phyloP scores from a whole-genome alignment of 2,888 invertebrate genomes.

The Lymantria monacha region DNA sequence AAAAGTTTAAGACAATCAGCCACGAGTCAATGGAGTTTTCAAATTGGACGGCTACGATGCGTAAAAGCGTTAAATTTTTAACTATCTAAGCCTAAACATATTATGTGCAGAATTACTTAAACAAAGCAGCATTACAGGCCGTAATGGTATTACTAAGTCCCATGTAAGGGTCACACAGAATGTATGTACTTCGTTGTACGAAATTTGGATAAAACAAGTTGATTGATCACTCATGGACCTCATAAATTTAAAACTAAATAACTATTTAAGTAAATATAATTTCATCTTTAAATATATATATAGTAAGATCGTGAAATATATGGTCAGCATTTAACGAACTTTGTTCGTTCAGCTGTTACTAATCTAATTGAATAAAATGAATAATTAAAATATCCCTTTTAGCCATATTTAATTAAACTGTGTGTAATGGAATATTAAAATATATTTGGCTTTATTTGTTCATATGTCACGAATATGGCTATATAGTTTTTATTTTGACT shows the following conservation, averaged over 20 bases:
- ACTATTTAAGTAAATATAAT: constrained; percentile 14
- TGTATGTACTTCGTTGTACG: background rate
- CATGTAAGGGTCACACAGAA: background rate
- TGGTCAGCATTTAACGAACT: constrained; percentile 18
- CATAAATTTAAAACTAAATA: background rate
- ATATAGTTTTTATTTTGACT: background rate
- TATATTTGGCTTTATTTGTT: constrained; percentile 29
- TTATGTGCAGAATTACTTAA: constrained; percentile 20
- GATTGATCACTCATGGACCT: background rate
- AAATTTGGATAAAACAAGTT: background rate
- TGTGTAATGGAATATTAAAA: constrained; percentile 19
- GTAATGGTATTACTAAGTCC: constrained; percentile 1
- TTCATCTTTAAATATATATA: constrained; percentile 10
- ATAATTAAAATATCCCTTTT: background rate
- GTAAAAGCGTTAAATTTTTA: constrained; percentile 42
- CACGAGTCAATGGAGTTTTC: constrained; percentile 1
- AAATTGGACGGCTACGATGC: constrained; percentile 55
- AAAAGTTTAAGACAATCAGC: background rate
- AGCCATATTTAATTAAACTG: background rate
- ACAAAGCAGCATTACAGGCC: constrained; percentile 2
- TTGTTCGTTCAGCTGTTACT: constrained; percentile 13
- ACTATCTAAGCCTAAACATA: constrained; percentile 15
- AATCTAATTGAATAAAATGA: constrained; percentile 8
- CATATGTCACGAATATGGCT: constrained; percentile 4
- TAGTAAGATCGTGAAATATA: constrained; percentile 6